Evolutionary conservation across 2,797 vertebrate species (phyloP), one percentile per base, ranked within the genome.

Genomic region (Myotis planiceps): DNA sequence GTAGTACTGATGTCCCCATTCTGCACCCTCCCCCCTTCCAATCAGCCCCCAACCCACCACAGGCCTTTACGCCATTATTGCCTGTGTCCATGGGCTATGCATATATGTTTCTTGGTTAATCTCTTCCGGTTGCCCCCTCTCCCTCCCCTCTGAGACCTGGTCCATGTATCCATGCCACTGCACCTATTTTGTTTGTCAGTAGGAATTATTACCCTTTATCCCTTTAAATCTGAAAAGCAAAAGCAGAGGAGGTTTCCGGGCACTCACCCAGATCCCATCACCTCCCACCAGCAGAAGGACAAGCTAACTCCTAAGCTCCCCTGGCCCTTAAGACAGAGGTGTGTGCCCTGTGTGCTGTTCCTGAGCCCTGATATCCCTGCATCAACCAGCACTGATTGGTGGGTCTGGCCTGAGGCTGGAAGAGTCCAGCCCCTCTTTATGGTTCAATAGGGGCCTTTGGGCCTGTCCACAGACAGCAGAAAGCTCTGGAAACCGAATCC

Each of bases 381-480:
- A 49, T 49, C 47, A 1, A 49, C 15, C 15, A 7, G 9, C 3
- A 15, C 63, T 66, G 45, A 66, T 51, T 12, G 6, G 15, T 1
- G 51, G 9, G n/a, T 13, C 7, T 8, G 21, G 53, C 53, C 29
- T 0, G 2, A 19, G 51, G 51, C 51, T 21, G 51, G 19, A 21
- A 21, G 2, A 53, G 51, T 53, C 51, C 47, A 16, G 14, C 47
- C 2, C 32, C 1, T 83, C 32, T 66, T 25, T 34, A 9, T 19
- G 2, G 23, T 13, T 49, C 60, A 18, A 2, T 49, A 9, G 0
- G 9, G 27, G 27, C 16, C 14, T 27, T 37, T 0, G 34, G 21
- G 5, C 60, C 8, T 1, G 5, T 49, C 8, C 14, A 49, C 21
- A 18, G 42, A 66, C 14, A 25, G 6, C 18, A 1, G 15, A n/a